These are phyloP conservation scores for Caenorhabditis latens DNA, from an alignment of 1,140 invertebrate species.

Conservation along the genomic window DNA sequence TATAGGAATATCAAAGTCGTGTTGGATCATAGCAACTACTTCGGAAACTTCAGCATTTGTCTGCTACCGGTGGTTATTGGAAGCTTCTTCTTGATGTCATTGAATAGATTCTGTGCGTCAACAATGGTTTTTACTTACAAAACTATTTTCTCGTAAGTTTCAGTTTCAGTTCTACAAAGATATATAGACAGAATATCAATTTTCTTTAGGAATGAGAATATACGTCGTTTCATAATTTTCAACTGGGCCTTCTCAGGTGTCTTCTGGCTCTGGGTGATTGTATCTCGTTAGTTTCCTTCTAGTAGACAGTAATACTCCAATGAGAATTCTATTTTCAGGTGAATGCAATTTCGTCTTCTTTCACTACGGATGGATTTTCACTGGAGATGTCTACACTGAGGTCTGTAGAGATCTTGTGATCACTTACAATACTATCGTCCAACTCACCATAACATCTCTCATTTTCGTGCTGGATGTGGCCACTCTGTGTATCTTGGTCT, in stretches of 20 bases:
- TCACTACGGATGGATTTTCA: neutral
- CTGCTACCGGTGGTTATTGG: neutral
- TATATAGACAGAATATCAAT: no score
- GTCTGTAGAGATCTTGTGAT: neutral
- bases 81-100: conserved; percentile 12
- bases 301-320: neutral
- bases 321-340: neutral
- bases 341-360: conserved; percentile 3
- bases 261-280: neutral
- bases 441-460: neutral
- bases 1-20: neutral
- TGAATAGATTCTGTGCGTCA: conserved; percentile 8
- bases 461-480: neutral
- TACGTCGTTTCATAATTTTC: no score
- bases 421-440: neutral
- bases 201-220: no score
- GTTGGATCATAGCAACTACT: neutral
- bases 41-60: neutral
- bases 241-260: no score
- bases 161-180: no score
- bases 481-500: neutral
- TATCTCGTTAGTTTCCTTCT: neutral
- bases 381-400: neutral
- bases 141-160: conserved; percentile 17
- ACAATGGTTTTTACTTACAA: neutral